Evolutionary conservation across 2,888 invertebrate species (phyloP).

Genomic region (Petrophora chlorosata): DNA sequence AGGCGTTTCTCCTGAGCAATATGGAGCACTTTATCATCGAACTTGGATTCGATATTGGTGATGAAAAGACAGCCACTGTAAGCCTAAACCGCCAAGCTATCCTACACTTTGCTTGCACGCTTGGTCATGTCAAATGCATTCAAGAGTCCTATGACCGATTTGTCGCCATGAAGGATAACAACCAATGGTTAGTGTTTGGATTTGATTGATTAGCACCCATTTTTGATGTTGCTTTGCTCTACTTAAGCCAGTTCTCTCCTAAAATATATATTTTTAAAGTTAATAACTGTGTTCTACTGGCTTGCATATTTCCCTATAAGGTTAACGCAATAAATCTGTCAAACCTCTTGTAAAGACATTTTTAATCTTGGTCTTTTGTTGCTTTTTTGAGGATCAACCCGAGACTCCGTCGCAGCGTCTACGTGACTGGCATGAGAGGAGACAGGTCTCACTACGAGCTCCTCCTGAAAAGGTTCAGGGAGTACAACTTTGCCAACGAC

Average conservation of each 20-base stretch:
- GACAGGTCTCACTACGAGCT: constrained; percentile 84
- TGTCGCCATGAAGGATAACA: constrained; percentile 43
- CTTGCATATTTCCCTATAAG: too few relatives aligned
- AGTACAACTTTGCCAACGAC: constrained; percentile 74
- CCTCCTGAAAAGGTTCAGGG: constrained; percentile 57
- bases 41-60: constrained; percentile 52
- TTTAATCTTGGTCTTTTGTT: too few relatives aligned
- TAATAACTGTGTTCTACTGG: too few relatives aligned
- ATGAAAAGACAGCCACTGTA: constrained; percentile 57
- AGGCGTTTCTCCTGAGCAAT: constrained; percentile 60
- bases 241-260: too few relatives aligned
- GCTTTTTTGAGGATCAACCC: constrained; percentile 75
- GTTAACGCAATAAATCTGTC: too few relatives aligned
- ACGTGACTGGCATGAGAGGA: constrained; percentile 86
- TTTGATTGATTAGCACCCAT: too few relatives aligned
- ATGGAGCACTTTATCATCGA: constrained; percentile 63
- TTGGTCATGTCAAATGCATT: constrained; percentile 83
- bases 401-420: constrained; percentile 83
- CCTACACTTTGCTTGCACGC: constrained; percentile 86
- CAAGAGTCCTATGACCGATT: constrained; percentile 62
- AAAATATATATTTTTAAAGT: too few relatives aligned
- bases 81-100: constrained; percentile 79
- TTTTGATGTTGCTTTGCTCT: too few relatives aligned
- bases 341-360: too few relatives aligned
- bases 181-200: constrained; percentile 49